Base-by-base conservation (phyloP, 1,140 invertebrate genomes). In the Myzus persicae region DNA sequence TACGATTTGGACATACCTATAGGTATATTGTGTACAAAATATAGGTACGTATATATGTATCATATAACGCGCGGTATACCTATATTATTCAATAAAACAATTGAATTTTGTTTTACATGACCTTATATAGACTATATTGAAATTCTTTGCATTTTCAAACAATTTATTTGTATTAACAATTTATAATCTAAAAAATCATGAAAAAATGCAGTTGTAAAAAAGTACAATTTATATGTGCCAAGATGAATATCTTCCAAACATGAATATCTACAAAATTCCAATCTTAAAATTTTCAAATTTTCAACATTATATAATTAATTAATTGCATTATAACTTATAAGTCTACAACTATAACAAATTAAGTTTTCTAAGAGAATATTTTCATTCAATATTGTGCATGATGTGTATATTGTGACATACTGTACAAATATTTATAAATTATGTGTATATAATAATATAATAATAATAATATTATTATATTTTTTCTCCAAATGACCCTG, bases 401-500 rank as follows among this genome's bases (percentile, higher is more conserved):
- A 24, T n/a, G n/a, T n/a, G 20, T 20, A 14, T 76, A 76, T 76
- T n/a, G 4, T 18, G 59, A 67, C 59, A n/a, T 76, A 76, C 31
- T 76, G 31, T 76, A 76, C 59, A 76, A 76, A 76, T 76, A 67
- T 14, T 67, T 67, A 67, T n/a, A 67, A n/a, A n/a, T 67, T 67
- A 67, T n/a, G 36, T n/a, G 51, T 36, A 26, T 54, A 26, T 51
- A 20, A 8, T 51, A 51, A n/a, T n/a, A n/a, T n/a, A n/a, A n/a
- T n/a, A n/a, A n/a, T n/a, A n/a, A n/a, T n/a, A n/a, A n/a, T n/a
- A n/a, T n/a, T n/a, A n/a, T n/a, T 40, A 31, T 40, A 51, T 89
- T 38, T 26, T 54, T 38, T 54, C 36, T 88, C 1, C 87, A 87
- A 48, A 89, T 51, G 48, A 89, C 87, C 87, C 87, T 89, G 87